These are phyloP conservation scores for Emydocephalus ijimae DNA, from an alignment of 2,113 vertebrate species.

Conservation along the genomic window DNA sequence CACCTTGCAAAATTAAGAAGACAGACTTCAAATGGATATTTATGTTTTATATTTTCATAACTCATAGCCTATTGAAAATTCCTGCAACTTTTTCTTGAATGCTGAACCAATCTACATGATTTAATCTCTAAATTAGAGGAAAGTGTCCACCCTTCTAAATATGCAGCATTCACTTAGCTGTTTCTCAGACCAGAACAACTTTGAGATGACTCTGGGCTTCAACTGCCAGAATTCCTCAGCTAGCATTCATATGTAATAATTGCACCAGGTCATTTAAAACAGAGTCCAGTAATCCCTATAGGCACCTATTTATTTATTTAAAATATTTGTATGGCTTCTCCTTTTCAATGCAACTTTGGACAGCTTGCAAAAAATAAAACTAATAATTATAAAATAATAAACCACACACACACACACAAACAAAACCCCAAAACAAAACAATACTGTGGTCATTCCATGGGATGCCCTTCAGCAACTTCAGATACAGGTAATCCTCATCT, in stretches of 20 bases:
- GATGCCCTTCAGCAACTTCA: not conserved
- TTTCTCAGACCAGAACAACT: not conserved
- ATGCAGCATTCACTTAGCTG: not conserved
- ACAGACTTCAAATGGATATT: constrained; percentile 45
- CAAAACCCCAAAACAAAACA: not conserved
- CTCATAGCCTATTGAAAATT: constrained; percentile 46
- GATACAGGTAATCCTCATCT: not conserved
- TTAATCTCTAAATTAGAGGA: constrained; percentile 33
- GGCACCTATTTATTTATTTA: constrained; percentile 36
- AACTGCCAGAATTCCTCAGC: not conserved
- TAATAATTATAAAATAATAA: not conserved
- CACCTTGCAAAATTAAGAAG: constrained; percentile 50
- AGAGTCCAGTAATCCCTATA: constrained; percentile 62
- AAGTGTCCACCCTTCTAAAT: not conserved
- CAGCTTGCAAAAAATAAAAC: not conserved
- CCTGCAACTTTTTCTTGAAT: constrained; percentile 42
- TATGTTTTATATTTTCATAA: constrained; percentile 48
- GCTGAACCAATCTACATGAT: constrained; percentile 41
- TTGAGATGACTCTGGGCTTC: not conserved
- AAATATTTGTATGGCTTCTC: not conserved
- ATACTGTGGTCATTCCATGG: not conserved
- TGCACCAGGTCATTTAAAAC: constrained; percentile 64
- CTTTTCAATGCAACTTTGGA: not conserved
- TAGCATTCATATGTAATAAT: constrained; percentile 45
- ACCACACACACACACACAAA: not conserved